These are phyloP conservation scores for Podarcis muralis DNA, from an alignment of 2,113 vertebrate genomes.

Conservation along the genomic window DNA sequence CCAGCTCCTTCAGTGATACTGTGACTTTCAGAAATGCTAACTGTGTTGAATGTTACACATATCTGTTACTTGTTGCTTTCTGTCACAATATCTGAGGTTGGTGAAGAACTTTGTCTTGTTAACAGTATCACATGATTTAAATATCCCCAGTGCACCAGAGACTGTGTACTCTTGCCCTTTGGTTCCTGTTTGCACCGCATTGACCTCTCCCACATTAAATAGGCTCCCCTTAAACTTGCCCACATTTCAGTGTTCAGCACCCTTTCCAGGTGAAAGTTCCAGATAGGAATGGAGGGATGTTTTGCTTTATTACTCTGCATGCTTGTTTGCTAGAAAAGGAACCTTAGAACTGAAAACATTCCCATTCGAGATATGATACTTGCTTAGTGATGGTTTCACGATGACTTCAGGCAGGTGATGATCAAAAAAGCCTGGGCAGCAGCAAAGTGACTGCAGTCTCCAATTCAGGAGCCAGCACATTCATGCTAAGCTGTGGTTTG, in stretches of 20 bases:
- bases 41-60: too few relatives aligned
- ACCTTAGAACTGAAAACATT: not conserved
- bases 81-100: not conserved
- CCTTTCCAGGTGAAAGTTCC: slow-evolving; percentile 2
- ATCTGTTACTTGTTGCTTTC: not conserved
- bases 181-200: too few relatives aligned
- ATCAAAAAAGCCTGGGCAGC: too few relatives aligned
- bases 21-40: not conserved
- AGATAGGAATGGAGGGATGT: not conserved
- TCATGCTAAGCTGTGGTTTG: too few relatives aligned
- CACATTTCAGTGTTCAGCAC: not conserved
- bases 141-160: too few relatives aligned
- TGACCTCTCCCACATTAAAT: too few relatives aligned
- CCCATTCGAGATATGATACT: not conserved
- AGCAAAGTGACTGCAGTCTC: too few relatives aligned
- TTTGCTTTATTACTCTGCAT: not conserved
- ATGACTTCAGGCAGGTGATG: not conserved
- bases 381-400: not conserved
- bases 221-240: too few relatives aligned
- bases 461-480: too few relatives aligned
- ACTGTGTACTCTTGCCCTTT: too few relatives aligned
- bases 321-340: slow-evolving; percentile 24
- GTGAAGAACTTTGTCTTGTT: too few relatives aligned
- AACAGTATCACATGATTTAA: too few relatives aligned
- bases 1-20: not conserved